A percentile compares a stretch with the other conserved stretches of the same genome.
Evolutionary conservation across 1,140 invertebrate genomes (phyloP).

Genomic region (Coenobita brevimanus): DNA sequence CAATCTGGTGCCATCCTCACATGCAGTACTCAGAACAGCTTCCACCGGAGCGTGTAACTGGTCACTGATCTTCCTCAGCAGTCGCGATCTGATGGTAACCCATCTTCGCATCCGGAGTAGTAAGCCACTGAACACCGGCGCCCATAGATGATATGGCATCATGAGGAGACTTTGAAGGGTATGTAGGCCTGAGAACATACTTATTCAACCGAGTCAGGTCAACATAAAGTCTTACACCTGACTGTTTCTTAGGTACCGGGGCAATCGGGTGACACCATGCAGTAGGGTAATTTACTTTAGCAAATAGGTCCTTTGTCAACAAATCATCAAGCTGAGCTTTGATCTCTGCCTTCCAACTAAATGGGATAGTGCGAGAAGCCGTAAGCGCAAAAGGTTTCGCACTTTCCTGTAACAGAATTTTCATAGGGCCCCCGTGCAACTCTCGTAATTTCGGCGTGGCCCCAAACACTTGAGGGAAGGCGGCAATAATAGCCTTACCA

Average conservation of each 20-base stretch:
- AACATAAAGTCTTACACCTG: conserved; percentile 72
- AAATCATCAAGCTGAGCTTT: conserved; percentile 69
- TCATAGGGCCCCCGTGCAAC: conserved; percentile 14
- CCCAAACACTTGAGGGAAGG: background rate
- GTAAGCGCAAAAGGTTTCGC: conserved; percentile 13
- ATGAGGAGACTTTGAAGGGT: conserved; percentile 70
- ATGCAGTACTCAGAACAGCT: too few species aligned
- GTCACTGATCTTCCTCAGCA: conserved; percentile 66
- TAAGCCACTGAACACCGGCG: conserved; percentile 38
- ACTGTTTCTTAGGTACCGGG: conserved; percentile 72
- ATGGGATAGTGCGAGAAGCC: conserved; percentile 21
- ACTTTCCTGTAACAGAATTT: background rate
- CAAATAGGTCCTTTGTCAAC: conserved; percentile 69
- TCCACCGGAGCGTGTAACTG: too few species aligned
- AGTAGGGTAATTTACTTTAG: conserved; percentile 65
- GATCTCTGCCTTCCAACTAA: conserved; percentile 14
- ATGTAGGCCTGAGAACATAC: conserved; percentile 69
- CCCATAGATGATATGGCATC: conserved; percentile 45
- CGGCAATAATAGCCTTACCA: background rate
- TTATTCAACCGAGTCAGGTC: conserved; percentile 72
- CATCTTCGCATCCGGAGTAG: conserved; percentile 70
- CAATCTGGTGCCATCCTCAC: conserved; percentile 14
- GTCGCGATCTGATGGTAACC: conserved; percentile 72
- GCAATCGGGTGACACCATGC: conserved; percentile 74
- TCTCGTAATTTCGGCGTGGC: background rate